Conservation (phyloP, 1,140 invertebrate species). For the Drosophila santomea region DNA sequence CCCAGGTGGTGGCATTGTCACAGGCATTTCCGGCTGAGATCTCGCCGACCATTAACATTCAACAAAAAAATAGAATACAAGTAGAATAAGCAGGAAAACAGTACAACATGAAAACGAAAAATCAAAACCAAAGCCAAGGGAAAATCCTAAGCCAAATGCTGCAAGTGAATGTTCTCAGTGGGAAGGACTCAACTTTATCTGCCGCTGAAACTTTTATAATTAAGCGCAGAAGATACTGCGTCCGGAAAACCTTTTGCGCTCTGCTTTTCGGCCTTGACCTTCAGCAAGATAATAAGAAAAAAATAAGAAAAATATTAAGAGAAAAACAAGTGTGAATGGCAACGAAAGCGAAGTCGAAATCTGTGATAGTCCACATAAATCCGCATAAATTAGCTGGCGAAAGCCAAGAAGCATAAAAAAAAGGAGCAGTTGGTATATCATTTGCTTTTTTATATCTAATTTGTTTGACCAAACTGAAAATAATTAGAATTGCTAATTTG, state of each 20-base stretch:
- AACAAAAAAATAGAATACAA: not conserved
- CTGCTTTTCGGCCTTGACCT: slow-evolving; percentile 61
- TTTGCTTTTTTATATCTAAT: slow-evolving; percentile 52
- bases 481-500: slow-evolving; percentile 66
- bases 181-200: slow-evolving; percentile 25
- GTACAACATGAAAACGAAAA: slow-evolving; percentile 3
- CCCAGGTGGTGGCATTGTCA: slow-evolving; percentile 42
- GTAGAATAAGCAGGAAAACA: too few species aligned
- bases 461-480: slow-evolving; percentile 31
- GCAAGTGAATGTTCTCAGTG: slow-evolving; percentile 19
- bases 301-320: not conserved
- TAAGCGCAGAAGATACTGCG: slow-evolving; percentile 59
- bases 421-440: not conserved
- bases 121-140: slow-evolving; percentile 17
- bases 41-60: slow-evolving; percentile 31
- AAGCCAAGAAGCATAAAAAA: slow-evolving; percentile 15
- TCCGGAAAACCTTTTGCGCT: slow-evolving; percentile 47
- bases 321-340: slow-evolving; percentile 36
- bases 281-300: slow-evolving; percentile 6
- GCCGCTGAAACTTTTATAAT: slow-evolving; percentile 69
- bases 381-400: slow-evolving; percentile 48
- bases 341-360: slow-evolving; percentile 53
- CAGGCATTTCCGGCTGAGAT: slow-evolving; percentile 41
- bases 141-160: slow-evolving; percentile 33
- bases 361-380: slow-evolving; percentile 46